Conservation (phyloP, 1,140 invertebrate species). For the Heliothis subflexa region DNA sequence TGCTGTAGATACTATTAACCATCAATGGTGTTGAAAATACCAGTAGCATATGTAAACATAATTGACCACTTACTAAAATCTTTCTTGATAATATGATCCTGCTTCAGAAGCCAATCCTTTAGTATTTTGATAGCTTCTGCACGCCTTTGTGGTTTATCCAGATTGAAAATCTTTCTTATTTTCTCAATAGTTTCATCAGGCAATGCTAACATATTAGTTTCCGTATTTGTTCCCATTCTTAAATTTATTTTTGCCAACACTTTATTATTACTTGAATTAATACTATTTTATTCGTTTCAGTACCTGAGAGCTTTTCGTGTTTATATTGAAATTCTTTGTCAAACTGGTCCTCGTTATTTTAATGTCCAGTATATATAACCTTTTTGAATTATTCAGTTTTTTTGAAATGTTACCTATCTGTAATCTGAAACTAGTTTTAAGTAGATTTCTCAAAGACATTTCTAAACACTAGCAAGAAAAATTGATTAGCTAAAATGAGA, state of each 20-base stretch:
- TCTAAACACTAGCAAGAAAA: too few species aligned
- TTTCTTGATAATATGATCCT: conserved; percentile 61
- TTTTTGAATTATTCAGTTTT: too few species aligned
- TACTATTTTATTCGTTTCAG: neutral
- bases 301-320: neutral
- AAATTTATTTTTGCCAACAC: conserved; percentile 25
- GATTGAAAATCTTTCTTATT: conserved; percentile 56
- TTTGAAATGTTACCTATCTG: too few species aligned
- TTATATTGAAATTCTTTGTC: neutral
- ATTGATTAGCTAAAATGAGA: too few species aligned
- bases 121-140: conserved; percentile 59
- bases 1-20: too few species aligned
- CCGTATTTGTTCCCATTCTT: conserved; percentile 33
- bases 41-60: too few species aligned
- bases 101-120: conserved; percentile 61
- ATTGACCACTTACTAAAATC: conserved; percentile 62
- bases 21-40: too few species aligned
- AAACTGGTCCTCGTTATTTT: too few species aligned
- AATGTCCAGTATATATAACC: too few species aligned
- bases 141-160: conserved; percentile 58
- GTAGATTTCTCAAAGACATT: too few species aligned
- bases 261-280: neutral
- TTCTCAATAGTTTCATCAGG: conserved; percentile 44
- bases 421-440: too few species aligned
- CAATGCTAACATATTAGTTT: conserved; percentile 50